Evolutionary conservation across 2,888 invertebrate genomes (phyloP), one percentile per base, ranked within the genome.

Genomic region (Antitype chi): DNA sequence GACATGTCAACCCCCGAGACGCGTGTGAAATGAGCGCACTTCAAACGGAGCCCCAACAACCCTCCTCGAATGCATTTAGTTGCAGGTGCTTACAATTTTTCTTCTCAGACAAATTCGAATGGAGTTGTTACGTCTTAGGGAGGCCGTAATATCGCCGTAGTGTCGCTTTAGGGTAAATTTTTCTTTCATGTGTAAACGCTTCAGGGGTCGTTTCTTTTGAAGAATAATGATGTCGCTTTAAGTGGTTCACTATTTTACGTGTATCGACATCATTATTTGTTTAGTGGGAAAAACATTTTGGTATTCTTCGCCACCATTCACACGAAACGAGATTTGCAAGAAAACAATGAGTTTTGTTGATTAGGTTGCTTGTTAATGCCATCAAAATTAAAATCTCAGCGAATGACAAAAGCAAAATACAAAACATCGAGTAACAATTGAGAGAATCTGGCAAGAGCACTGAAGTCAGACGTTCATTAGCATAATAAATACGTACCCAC

Each of bases 51-150:
- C 85, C 85, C 85, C 85, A 43, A 78, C 88, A 83, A 87, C 91
- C 91, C 90, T 86, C 91, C 89, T 85, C 89, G 89, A 92, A 92
- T 95, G 96, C 95, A 94, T 95, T 95, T 95, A 95, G 93, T 94
- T 95, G 96, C 96, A 96, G 96, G 95, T 95, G 95, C 93, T 92
- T 93, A 93, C 94, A 91, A 95, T 95, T 95, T 95, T 94, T 95
- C 95, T 95, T 94, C 92, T 90, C 93, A 91, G 93, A 93, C 94
- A 93, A 94, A 94, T 94, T 93, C 93, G 91, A 91, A 94, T 94
- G 87, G 92, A 94, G 93, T 92, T 87, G 91, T 92, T 88, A 88
- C 88, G 75, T 87, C 85, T 87, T 85, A 85, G 80, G 82, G 79
- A 89, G 88, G 89, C 91, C 90, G 92, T 89, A 81, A 82, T 70